phyloP scores from a whole-genome alignment of 2,797 vertebrate species.

The Muscicapa comitata region DNA sequence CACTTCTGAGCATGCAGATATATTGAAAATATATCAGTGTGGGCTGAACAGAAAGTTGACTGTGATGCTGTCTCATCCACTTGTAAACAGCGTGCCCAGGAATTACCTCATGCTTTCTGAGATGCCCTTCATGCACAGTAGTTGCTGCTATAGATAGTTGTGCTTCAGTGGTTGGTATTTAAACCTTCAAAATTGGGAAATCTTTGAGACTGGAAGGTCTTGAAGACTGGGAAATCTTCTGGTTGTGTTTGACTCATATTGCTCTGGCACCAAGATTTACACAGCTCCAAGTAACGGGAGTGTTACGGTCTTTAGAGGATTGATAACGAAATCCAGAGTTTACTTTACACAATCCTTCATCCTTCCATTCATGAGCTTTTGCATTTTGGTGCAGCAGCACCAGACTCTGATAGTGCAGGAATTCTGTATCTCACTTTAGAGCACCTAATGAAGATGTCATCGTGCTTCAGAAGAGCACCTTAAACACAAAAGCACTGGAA shows the following conservation, averaged over 20 bases:
- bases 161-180: neutral
- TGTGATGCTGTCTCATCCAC: neutral
- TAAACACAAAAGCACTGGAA: neutral
- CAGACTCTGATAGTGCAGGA: neutral
- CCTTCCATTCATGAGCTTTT: neutral
- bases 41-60: neutral
- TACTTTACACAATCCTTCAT: neutral
- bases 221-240: neutral
- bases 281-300: neutral
- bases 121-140: neutral
- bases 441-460: neutral
- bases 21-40: neutral
- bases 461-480: neutral
- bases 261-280: neutral
- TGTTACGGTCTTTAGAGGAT: rapidly evolving
- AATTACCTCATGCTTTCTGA: neutral
- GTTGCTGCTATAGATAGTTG: neutral
- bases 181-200: neutral
- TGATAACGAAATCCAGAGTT: neutral
- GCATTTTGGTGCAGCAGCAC: neutral
- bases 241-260: neutral
- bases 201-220: neutral
- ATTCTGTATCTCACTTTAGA: neutral
- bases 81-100: neutral
- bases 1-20: neutral